Conservation (phyloP, 2,888 invertebrate species). For the Drosophila falleni region DNA sequence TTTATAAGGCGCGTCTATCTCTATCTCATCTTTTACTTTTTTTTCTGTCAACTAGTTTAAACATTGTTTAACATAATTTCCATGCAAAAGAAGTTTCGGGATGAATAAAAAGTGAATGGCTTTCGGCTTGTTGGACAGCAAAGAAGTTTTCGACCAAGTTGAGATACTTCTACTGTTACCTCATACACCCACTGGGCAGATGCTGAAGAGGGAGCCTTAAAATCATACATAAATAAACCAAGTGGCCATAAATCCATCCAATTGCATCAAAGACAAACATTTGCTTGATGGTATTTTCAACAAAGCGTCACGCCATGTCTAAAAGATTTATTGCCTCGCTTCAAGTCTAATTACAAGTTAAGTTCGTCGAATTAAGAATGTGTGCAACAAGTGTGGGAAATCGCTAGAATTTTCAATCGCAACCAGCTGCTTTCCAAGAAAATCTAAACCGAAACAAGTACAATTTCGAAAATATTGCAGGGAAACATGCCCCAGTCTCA, state of each 20-base stretch:
- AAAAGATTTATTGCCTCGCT: conserved; percentile 63
- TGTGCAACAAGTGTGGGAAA: conserved; percentile 75
- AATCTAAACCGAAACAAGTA: conserved; percentile 43
- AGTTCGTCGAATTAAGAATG: conserved; percentile 73
- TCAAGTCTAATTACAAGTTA: conserved; percentile 75
- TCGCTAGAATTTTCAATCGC: conserved; percentile 39
- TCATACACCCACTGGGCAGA: conserved; percentile 31
- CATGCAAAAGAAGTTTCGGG: conserved; percentile 41
- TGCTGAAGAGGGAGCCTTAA: background rate
- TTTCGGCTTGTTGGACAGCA: conserved; percentile 6
- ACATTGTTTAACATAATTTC: conserved; percentile 67
- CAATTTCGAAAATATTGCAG: conserved; percentile 25
- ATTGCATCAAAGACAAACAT: conserved; percentile 69
- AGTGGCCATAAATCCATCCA: conserved; percentile 69
- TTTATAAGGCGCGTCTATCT: conserved; percentile 67
- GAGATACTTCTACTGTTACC: conserved; percentile 8
- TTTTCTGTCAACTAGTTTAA: conserved; percentile 52
- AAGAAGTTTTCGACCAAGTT: background rate
- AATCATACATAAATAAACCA: conserved; percentile 49
- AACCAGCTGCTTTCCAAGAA: conserved; percentile 72
- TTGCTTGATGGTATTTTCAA: conserved; percentile 49
- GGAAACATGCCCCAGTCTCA: conserved; percentile 5
- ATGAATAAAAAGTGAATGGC: conserved; percentile 38
- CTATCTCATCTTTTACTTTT: conserved; percentile 13
- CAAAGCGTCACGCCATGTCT: conserved; percentile 53